Evolutionary conservation across 2,797 vertebrate species (phyloP).

Genomic region (Propithecus deckenii): DNA sequence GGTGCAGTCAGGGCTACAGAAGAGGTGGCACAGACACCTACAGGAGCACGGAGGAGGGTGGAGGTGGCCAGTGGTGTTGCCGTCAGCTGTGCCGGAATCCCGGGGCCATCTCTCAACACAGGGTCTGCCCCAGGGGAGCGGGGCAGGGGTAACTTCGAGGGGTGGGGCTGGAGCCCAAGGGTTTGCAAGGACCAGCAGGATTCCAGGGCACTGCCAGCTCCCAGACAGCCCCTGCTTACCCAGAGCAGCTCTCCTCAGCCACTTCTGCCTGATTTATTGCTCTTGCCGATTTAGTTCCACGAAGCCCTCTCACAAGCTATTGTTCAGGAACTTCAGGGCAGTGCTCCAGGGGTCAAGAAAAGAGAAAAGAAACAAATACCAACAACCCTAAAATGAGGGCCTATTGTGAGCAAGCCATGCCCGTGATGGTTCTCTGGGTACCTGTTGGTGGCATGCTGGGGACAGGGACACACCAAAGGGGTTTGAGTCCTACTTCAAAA

Average conservation of each 20-base stretch:
- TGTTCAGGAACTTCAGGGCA: constrained; percentile 61
- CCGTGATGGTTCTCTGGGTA: background rate
- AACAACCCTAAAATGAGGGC: background rate
- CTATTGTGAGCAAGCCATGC: background rate
- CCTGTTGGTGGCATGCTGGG: background rate
- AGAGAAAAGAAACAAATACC: constrained; percentile 29
- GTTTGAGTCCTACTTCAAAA: constrained; percentile 37
- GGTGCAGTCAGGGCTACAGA: background rate
- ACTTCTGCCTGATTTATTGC: constrained; percentile 37
- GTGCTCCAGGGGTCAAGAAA: constrained; percentile 6
- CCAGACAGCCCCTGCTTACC: background rate
- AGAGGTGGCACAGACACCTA: background rate
- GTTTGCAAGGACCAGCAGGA: background rate
- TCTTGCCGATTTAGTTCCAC: background rate
- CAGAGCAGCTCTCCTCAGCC: constrained; percentile 16
- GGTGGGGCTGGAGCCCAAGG: background rate
- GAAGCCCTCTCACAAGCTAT: background rate
- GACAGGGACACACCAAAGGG: background rate
- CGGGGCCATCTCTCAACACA: background rate
- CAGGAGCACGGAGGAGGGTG: background rate
- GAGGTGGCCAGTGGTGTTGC: background rate
- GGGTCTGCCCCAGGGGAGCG: background rate
- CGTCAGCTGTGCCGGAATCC: background rate
- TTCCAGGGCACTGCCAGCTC: background rate
- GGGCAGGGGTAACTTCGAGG: no score